Evolutionary conservation across 2,113 vertebrate species (phyloP).

Genomic region (Rutilus rutilus): DNA sequence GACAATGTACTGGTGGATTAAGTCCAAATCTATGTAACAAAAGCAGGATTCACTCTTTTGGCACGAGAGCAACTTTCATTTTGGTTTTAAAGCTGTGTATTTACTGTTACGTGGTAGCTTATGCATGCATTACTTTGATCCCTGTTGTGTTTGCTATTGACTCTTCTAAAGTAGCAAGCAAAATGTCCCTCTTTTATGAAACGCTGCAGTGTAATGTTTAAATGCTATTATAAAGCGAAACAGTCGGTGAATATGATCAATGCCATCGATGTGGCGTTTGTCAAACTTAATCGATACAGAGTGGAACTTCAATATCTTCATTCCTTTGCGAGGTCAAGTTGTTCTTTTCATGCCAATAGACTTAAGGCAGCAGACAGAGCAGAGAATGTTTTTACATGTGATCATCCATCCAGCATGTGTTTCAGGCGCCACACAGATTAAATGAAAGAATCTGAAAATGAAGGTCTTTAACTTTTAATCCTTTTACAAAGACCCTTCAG

Average conservation of each 20-base stretch:
- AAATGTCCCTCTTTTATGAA: background rate
- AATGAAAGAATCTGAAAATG: constrained; percentile 92
- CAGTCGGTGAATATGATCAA: background rate
- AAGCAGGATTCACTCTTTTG: constrained; percentile 44
- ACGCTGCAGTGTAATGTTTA: background rate
- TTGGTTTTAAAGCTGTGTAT: constrained; percentile 46
- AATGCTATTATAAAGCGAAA: background rate
- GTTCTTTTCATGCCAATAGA: constrained; percentile 84
- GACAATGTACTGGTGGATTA: background rate
- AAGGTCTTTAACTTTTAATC: constrained; percentile 94
- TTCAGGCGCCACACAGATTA: constrained; percentile 94
- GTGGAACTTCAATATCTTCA: constrained; percentile 68
- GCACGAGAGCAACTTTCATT: constrained; percentile 45
- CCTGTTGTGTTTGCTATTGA: background rate
- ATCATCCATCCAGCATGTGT: constrained; percentile 89
- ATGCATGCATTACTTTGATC: background rate
- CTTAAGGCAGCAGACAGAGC: constrained; percentile 82
- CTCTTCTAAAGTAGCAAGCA: background rate
- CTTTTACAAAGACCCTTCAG: constrained; percentile 93
- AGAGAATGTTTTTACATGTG: constrained; percentile 89
- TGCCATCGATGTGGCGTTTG: background rate
- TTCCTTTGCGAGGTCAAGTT: constrained; percentile 84
- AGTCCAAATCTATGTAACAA: constrained; percentile 37
- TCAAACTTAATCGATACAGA: constrained; percentile 48
- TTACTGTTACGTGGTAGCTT: constrained; percentile 27